Conservation (phyloP, 2,888 invertebrate species). For the Tortrix viridana region DNA sequence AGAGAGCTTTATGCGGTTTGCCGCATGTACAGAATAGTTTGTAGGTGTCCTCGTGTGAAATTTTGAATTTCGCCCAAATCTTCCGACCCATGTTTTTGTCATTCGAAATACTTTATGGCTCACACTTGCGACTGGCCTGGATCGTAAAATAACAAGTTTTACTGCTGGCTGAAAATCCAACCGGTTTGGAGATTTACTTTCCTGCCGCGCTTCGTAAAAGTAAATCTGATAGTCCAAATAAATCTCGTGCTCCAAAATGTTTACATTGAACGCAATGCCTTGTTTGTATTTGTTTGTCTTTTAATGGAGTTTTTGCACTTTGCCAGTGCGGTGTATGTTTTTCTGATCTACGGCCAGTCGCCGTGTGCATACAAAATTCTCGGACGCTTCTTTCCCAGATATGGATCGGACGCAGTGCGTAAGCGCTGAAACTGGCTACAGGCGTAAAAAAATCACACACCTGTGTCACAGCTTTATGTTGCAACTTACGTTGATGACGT, state of each 20-base stretch:
- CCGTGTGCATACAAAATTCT: too few species aligned
- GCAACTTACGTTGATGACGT: too few species aligned
- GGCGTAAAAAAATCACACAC: too few species aligned
- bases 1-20: conserved; percentile 79
- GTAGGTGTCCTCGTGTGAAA: conserved; percentile 69
- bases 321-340: too few species aligned
- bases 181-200: conserved; percentile 14
- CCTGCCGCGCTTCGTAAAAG: conserved; percentile 14
- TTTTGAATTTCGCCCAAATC: conserved; percentile 77
- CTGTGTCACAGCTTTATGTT: too few species aligned
- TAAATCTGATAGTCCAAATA: conserved; percentile 3
- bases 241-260: too few species aligned
- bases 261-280: too few species aligned
- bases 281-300: neutral
- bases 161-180: conserved; percentile 34
- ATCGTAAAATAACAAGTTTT: conserved; percentile 53
- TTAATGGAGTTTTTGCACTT: neutral
- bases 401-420: too few species aligned
- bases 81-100: conserved; percentile 62
- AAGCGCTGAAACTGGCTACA: too few species aligned
- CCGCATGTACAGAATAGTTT: conserved; percentile 73
- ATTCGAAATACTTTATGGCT: conserved; percentile 57
- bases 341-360: too few species aligned
- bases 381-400: too few species aligned
- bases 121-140: conserved; percentile 58